Percentiles rank a stretch among this genome's conserved stretches.
These are phyloP conservation scores for Drosophila sechellia DNA, from an alignment of 1,140 invertebrate species.

Conservation along the genomic window DNA sequence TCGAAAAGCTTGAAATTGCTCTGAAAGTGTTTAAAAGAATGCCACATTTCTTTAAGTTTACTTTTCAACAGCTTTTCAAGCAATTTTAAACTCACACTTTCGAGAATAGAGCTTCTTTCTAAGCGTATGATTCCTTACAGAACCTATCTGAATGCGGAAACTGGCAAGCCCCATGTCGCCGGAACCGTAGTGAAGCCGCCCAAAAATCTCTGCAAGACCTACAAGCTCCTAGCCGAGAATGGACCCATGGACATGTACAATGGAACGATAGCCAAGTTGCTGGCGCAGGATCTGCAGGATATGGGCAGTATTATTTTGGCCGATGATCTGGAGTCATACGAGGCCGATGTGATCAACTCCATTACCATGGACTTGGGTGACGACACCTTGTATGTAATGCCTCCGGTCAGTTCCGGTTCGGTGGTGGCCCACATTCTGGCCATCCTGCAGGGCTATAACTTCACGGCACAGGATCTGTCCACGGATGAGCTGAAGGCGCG, in stretches of 20 bases:
- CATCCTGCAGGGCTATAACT: constrained; percentile 91
- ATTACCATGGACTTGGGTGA: constrained; percentile 85
- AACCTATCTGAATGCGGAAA: constrained; percentile 87
- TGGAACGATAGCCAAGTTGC: constrained; percentile 88
- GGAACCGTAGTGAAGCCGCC: constrained; percentile 88
- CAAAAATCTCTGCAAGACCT: constrained; percentile 89
- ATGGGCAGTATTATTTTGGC: constrained; percentile 90
- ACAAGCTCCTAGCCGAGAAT: constrained; percentile 88
- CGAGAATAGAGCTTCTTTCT: no score
- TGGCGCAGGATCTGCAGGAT: constrained; percentile 90
- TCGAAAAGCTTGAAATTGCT: background rate
- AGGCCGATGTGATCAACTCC: constrained; percentile 73
- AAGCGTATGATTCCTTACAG: constrained; percentile 5
- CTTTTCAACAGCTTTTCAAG: background rate
- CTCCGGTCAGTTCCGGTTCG: constrained; percentile 92
- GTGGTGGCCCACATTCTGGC: constrained; percentile 93
- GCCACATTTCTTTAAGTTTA: background rate
- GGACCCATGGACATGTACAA: constrained; percentile 92
- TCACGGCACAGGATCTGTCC: constrained; percentile 84
- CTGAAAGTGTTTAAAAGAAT: background rate
- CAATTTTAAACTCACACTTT: background rate
- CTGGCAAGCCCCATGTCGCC: constrained; percentile 86
- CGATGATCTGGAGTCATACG: constrained; percentile 90
- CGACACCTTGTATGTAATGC: constrained; percentile 89
- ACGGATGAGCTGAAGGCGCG: constrained; percentile 86